Base-by-base conservation (phyloP, 2,888 invertebrate species). In the Ormyrus pomaceus region DNA sequence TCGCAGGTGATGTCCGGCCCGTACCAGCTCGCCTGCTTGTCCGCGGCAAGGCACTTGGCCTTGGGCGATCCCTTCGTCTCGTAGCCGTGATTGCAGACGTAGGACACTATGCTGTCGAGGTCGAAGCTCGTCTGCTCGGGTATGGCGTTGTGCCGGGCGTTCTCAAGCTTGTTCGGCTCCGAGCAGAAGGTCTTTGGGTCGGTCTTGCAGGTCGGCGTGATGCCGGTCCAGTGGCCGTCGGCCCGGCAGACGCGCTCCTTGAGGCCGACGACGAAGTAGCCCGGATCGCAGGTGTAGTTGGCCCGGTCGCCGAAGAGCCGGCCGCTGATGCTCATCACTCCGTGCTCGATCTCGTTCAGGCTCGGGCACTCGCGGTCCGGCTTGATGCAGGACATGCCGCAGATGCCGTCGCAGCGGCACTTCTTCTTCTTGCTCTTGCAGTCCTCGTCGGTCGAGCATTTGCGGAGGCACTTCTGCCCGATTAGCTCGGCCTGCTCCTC, bases 331-430 rank as follows among this genome's bases (percentile, higher is more conserved):
- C 94, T 93, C 69, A 97, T 95, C 75, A 94, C 93, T 0, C 97
- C 97, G 78, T 96, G 93, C 13, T 95, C 94, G 69, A 96, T 96
- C 82, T 95, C 94, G 55, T 94, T 93, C 70, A 96, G 91, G 84
- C 95, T 95, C 0, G 96, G 95, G 85, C 97, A 97, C 90, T 97
- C 97, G n/a, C 96, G 94, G 88, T 97, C 97, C 93, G 98, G 98
- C 91, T 99, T 98, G 85, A 99, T 98, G 91, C 99, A 99, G 74
- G 98, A 98, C 94, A 97, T 95, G 78, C 99, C 99, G 88, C 99
- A 99, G 1, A 95, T 94, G 68, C 98, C 99, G 89, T 99, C 99
- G 90, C 99, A 99, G 82, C 98, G 93, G 89, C 99, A 99, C 89
- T 97, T 96, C 92, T 98, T 98, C 92, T 97, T 96, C 92, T 97